Evolutionary conservation across 2,797 vertebrate species (phyloP).

Genomic region (Manis javanica): DNA sequence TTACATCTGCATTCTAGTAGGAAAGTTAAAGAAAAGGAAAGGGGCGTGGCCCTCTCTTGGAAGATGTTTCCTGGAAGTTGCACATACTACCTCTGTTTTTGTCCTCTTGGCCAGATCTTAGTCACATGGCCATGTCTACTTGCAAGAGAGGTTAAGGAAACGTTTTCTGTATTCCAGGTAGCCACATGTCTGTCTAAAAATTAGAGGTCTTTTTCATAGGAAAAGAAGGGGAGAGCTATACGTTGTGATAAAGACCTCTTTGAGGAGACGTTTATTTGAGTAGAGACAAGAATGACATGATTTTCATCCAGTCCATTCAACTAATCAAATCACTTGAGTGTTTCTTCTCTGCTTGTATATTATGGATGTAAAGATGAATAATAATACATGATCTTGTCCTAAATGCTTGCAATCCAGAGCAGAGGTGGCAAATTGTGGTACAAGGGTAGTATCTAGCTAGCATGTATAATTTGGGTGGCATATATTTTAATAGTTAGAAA

Average conservation of each 20-base stretch:
- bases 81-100: not conserved
- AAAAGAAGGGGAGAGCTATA: not conserved
- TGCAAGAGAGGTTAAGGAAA: not conserved
- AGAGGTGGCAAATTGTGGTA: not conserved
- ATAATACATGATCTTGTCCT: not conserved
- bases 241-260: not conserved
- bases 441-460: not conserved
- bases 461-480: not conserved
- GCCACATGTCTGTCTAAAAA: not conserved
- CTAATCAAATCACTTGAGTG: not conserved
- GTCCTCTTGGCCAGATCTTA: not conserved
- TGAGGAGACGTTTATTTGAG: not conserved
- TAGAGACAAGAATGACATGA: not conserved
- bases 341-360: not conserved
- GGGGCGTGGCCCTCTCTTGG: not conserved
- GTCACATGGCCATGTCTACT: not conserved
- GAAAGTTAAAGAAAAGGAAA: not conserved
- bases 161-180: slow-evolving; percentile 5
- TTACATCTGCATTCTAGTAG: not conserved
- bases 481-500: not conserved
- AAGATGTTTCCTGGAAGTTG: not conserved
- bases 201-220: not conserved
- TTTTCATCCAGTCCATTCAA: not conserved
- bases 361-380: not conserved
- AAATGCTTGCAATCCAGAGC: not conserved